These are phyloP conservation scores for Leptopilina myrica DNA, from an alignment of 2,888 invertebrate species.

Conservation along the genomic window DNA sequence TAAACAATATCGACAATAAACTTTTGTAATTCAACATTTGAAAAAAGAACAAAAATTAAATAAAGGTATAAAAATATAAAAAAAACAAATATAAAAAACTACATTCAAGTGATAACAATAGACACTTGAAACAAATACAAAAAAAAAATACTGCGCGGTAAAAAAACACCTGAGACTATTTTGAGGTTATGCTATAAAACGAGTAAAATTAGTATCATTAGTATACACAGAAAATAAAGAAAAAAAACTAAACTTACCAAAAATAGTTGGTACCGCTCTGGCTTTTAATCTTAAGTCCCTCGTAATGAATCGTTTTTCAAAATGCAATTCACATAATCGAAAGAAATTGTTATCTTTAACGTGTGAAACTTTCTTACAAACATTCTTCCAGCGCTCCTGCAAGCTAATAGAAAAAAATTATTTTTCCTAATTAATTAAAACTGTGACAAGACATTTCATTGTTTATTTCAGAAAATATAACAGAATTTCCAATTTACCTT, in stretches of 20 bases:
- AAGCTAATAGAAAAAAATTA: background rate
- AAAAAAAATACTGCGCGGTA: too few species aligned
- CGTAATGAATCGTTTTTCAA: slow-evolving; percentile 55
- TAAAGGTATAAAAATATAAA: too few species aligned
- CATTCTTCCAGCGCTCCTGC: slow-evolving; percentile 54
- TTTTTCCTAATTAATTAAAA: background rate
- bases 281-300: slow-evolving; percentile 51
- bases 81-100: too few species aligned
- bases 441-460: background rate
- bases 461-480: background rate
- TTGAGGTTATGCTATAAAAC: slow-evolving; percentile 13
- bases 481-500: slow-evolving; percentile 51
- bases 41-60: too few species aligned
- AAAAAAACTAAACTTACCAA: slow-evolving; percentile 12
- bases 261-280: slow-evolving; percentile 53
- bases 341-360: slow-evolving; percentile 18
- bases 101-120: too few species aligned
- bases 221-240: background rate
- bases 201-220: background rate
- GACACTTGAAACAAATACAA: too few species aligned
- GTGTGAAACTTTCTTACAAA: slow-evolving; percentile 44
- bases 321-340: slow-evolving; percentile 61
- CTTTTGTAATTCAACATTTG: too few species aligned
- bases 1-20: too few species aligned
- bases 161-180: too few species aligned